Evolutionary conservation across 2,888 invertebrate genomes (phyloP), one percentile per base, ranked within the genome.

Genomic region (Nomada ruficornis): DNA sequence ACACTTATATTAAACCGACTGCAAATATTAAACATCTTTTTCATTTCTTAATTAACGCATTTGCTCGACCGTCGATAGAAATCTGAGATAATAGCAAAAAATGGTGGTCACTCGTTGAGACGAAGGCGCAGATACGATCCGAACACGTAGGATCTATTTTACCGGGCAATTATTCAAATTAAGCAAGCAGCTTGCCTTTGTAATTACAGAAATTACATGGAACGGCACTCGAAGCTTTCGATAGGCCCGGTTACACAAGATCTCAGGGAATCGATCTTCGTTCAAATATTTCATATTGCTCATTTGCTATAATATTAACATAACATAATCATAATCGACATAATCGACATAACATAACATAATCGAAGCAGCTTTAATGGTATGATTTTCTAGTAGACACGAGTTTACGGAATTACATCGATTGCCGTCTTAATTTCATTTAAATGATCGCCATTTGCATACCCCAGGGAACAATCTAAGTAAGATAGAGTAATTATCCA

Each of bases 11-110:
- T 55, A 20, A 29, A 50, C 36, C 10, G 18, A 15, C 15, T 52
- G 50, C 15, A 18, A 69, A 71, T 50, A 47, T 65, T 67, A 67
- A 65, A 13, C 23, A 13, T 20, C 57, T 65, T 23, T 36, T 71
- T 64, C 47, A 50, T 63, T 78, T 54, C 79, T 69, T 83, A 83
- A 75, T 83, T 83, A 82, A 82, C 75, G 79, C 79, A 60, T 79
- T 82, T 75, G 75, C 75, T 79, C 70, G 73, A 42, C 20, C 13
- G 60, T 20, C 62, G 82, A 82, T 83, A 79, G 71, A 44, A 62
- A 82, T 84, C 86, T 15, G 52, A 47, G 55, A 63, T 65, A 59
- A 75, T 59, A 62, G 68, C 62, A 72, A 83, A 81, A 80, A 73
- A 54, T 69, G n/a, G 64, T 44, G 29, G 42, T 13, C 15, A 67